These are phyloP conservation scores for Polyommatus icarus DNA, from an alignment of 2,888 invertebrate genomes.

Conservation along the genomic window DNA sequence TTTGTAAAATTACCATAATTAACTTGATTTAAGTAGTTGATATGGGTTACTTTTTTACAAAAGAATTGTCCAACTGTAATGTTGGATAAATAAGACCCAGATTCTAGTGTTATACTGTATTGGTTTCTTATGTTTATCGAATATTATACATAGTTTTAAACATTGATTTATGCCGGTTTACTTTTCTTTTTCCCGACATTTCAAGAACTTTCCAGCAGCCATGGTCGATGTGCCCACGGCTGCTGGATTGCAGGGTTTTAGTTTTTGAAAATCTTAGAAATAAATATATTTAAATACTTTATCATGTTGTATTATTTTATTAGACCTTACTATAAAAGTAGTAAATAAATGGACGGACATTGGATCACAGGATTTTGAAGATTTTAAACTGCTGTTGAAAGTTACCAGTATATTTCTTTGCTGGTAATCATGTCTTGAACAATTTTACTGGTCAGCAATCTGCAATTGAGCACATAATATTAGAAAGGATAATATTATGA, in stretches of 20 bases:
- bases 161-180: background rate
- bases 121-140: background rate
- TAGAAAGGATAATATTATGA: background rate
- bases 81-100: background rate
- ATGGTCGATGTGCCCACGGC: background rate
- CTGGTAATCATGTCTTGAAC: slow-evolving; percentile 82
- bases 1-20: background rate
- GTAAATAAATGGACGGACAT: slow-evolving; percentile 38
- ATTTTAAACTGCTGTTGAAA: background rate
- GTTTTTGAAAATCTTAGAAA: slow-evolving; percentile 50
- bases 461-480: slow-evolving; percentile 46
- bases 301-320: slow-evolving; percentile 33
- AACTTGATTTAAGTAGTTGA: no score
- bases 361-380: slow-evolving; percentile 11
- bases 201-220: background rate
- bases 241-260: slow-evolving; percentile 46
- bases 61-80: background rate
- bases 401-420: slow-evolving; percentile 86
- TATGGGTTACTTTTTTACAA: background rate
- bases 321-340: slow-evolving; percentile 18
- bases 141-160: background rate
- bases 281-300: slow-evolving; percentile 41
- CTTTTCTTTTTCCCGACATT: background rate
- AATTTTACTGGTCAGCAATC: slow-evolving; percentile 83
- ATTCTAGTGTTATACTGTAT: background rate